Percentiles rank a stretch among this genome's conserved stretches.
phyloP scores from a whole-genome alignment of 2,113 vertebrate species.

The Aptenodytes forsteri region DNA sequence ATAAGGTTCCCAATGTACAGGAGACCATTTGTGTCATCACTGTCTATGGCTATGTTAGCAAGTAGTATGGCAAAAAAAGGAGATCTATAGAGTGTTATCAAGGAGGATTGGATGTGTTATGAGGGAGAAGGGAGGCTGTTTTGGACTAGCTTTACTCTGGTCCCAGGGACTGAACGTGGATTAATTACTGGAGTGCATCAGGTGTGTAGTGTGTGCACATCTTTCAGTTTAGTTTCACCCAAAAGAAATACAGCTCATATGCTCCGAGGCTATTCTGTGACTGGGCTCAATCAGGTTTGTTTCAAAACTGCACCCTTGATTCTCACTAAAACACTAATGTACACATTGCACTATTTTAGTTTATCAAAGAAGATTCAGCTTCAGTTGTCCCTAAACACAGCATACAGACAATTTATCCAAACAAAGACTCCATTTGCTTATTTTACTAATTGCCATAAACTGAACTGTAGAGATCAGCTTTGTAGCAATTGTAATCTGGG shows the following conservation, averaged over 20 bases:
- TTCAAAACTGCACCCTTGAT: not conserved
- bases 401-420: not conserved
- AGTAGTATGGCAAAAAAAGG: not conserved
- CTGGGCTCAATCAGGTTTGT: not conserved
- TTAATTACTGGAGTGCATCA: not conserved
- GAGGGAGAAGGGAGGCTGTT: not conserved
- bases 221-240: constrained; percentile 10
- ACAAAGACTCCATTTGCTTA: not conserved
- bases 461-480: not conserved
- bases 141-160: not conserved
- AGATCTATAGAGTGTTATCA: not conserved
- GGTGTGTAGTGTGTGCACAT: not conserved
- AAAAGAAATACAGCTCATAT: not conserved
- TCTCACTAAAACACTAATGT: not conserved
- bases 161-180: not conserved
- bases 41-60: not conserved
- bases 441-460: not conserved
- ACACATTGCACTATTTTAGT: not conserved
- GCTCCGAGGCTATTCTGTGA: not conserved
- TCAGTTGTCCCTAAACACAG: not conserved
- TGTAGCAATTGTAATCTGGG: not conserved
- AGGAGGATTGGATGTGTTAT: not conserved
- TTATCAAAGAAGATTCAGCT: not conserved
- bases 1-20: not conserved
- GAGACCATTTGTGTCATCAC: not conserved